phyloP scores from a whole-genome alignment of 2,888 invertebrate genomes.

The Lumbricus terrestris region DNA sequence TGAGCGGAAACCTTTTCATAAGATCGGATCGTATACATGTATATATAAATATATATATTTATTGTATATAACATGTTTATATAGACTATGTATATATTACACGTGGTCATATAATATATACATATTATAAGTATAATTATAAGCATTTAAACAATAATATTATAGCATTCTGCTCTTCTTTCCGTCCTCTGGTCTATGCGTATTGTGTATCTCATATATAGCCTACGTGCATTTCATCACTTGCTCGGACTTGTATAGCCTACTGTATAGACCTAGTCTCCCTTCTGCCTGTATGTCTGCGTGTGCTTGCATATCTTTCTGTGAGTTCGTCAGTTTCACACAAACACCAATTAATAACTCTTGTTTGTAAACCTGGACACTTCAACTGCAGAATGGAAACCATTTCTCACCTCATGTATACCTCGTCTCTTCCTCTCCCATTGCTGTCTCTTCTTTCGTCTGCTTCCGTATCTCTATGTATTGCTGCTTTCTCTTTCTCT shows the following conservation, averaged over 20 bases:
- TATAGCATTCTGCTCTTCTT: background rate
- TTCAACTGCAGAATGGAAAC: background rate
- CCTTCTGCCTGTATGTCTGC: background rate
- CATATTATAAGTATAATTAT: too few species aligned
- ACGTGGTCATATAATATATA: too few species aligned
- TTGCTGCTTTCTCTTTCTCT: background rate
- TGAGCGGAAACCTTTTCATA: too few species aligned
- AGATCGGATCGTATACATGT: too few species aligned
- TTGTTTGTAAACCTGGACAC: background rate
- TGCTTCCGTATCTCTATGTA: background rate
- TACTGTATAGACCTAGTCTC: too few species aligned
- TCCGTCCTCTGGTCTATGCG: too few species aligned
- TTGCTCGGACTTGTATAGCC: background rate
- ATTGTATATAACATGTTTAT: too few species aligned
- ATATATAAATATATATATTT: too few species aligned
- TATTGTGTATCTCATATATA: background rate
- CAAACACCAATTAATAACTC: conserved; percentile 3
- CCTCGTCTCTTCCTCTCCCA: background rate
- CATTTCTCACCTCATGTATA: background rate
- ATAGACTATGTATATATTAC: too few species aligned
- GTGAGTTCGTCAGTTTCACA: background rate
- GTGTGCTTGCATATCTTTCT: background rate
- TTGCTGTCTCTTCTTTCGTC: background rate
- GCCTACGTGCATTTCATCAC: background rate
- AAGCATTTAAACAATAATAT: too few species aligned